Percentiles rank a stretch among this genome's conserved stretches.
Conservation (phyloP, 2,888 invertebrate species). For the Eretmocerus hayati region DNA sequence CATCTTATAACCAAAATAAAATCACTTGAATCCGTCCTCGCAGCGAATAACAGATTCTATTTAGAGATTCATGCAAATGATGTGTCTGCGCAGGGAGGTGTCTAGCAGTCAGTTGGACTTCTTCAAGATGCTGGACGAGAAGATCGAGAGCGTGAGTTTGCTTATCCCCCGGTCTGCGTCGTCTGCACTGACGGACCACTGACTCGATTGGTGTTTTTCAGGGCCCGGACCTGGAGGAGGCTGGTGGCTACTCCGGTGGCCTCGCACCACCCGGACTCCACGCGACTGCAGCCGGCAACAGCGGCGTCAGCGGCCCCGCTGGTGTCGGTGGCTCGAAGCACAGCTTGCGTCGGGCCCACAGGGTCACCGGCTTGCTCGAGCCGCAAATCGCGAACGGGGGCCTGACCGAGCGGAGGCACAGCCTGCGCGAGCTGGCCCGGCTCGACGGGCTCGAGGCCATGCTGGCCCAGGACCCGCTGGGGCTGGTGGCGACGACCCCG, state of each 20-base stretch:
- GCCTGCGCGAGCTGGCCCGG: too few species aligned
- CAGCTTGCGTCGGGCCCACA: background rate
- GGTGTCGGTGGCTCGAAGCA: background rate
- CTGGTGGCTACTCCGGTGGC: background rate
- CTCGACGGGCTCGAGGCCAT: too few species aligned
- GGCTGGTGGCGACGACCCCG: too few species aligned
- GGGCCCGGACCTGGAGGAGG: background rate
- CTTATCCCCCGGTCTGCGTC: background rate
- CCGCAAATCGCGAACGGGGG: too few species aligned
- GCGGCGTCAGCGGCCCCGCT: background rate
- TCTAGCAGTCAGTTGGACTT: conserved; percentile 87
- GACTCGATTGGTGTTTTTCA: background rate
- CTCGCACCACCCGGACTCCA: background rate
- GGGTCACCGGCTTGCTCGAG: too few species aligned
- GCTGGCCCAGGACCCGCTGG: too few species aligned
- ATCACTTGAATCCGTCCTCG: too few species aligned
- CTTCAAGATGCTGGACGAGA: conserved; percentile 88
- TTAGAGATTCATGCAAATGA: too few species aligned
- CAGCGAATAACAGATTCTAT: too few species aligned
- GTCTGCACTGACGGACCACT: background rate
- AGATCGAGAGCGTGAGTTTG: conserved; percentile 78
- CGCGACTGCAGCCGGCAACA: background rate
- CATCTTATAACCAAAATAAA: too few species aligned
- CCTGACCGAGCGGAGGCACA: too few species aligned
- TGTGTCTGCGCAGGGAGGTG: conserved; percentile 79